A percentile compares a stretch with the other conserved stretches of the same genome.
Evolutionary conservation across 1,140 invertebrate genomes (phyloP).

Genomic region (Sitophilus oryzae): DNA sequence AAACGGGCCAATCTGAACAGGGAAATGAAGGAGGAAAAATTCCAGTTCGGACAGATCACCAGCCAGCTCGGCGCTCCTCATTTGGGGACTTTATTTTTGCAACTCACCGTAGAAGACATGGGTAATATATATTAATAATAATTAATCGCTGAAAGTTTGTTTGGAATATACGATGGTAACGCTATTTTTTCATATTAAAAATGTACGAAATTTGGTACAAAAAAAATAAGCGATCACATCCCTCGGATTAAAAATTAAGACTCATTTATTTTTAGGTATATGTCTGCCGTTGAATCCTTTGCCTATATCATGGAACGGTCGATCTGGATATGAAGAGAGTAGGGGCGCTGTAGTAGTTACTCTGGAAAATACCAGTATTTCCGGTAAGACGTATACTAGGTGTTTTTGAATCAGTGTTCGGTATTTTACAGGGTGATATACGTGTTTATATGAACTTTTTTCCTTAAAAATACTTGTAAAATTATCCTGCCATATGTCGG

Average conservation of each 20-base stretch:
- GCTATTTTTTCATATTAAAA: too few species aligned
- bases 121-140: too few species aligned
- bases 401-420: neutral
- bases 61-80: slow-evolving; percentile 66
- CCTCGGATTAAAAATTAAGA: too few species aligned
- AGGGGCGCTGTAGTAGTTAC: slow-evolving; percentile 90
- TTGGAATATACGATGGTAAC: too few species aligned
- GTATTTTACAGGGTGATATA: too few species aligned
- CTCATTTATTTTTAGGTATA: too few species aligned
- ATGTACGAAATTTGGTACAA: too few species aligned
- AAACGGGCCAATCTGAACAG: slow-evolving; percentile 83
- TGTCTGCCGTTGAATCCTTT: slow-evolving; percentile 86
- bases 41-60: slow-evolving; percentile 70
- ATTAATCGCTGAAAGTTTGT: too few species aligned
- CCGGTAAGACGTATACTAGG: slow-evolving; percentile 42
- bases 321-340: slow-evolving; percentile 70
- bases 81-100: slow-evolving; percentile 85
- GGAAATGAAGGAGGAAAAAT: slow-evolving; percentile 67
- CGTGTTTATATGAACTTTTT: too few species aligned
- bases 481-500: too few species aligned
- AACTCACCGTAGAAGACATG: slow-evolving; percentile 93
- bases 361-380: slow-evolving; percentile 89
- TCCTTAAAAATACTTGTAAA: too few species aligned
- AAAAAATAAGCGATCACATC: too few species aligned
- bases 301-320: slow-evolving; percentile 59